Conservation (phyloP, 2,113 vertebrate genomes). For the Struthio camelus region DNA sequence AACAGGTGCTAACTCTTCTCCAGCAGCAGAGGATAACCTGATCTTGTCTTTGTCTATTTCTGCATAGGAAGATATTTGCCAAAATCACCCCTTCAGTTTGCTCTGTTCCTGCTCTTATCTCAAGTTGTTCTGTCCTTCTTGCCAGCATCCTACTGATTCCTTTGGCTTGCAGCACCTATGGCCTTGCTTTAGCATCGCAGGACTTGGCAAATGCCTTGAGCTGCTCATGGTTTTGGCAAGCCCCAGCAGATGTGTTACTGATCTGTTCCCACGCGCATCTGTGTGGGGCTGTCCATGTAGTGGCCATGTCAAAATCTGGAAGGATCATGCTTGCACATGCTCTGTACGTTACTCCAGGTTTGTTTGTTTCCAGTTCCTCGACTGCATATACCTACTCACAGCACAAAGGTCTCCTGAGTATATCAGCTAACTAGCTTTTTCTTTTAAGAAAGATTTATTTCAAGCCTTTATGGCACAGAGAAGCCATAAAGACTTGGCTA, state of each 20-base stretch:
- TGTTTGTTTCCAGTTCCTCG: not conserved
- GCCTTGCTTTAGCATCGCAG: not conserved
- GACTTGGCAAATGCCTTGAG: conserved; percentile 9
- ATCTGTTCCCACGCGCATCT: conserved; percentile 49
- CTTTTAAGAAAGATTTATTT: not conserved
- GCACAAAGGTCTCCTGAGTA: not conserved
- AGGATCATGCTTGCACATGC: not conserved
- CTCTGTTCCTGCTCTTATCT: conserved; percentile 6
- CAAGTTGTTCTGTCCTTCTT: not conserved
- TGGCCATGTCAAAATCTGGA: not conserved
- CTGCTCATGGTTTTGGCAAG: conserved; percentile 4
- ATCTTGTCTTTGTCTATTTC: not conserved
- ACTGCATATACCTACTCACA: not conserved
- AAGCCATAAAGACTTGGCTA: not conserved
- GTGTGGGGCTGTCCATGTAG: not conserved
- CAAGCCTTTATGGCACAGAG: not conserved
- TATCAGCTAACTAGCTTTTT: not conserved
- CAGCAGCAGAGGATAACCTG: not conserved
- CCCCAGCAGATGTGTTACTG: conserved; percentile 14
- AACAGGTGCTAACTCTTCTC: conserved; percentile 46
- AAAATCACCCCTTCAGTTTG: not conserved
- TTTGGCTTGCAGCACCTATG: conserved; percentile 26
- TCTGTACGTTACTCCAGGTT: not conserved
- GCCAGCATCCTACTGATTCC: conserved; percentile 34
- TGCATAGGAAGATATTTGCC: not conserved